Evolutionary conservation across 2,888 invertebrate genomes (phyloP), one percentile per base, ranked within the genome.

Genomic region (Panorpa germanica): DNA sequence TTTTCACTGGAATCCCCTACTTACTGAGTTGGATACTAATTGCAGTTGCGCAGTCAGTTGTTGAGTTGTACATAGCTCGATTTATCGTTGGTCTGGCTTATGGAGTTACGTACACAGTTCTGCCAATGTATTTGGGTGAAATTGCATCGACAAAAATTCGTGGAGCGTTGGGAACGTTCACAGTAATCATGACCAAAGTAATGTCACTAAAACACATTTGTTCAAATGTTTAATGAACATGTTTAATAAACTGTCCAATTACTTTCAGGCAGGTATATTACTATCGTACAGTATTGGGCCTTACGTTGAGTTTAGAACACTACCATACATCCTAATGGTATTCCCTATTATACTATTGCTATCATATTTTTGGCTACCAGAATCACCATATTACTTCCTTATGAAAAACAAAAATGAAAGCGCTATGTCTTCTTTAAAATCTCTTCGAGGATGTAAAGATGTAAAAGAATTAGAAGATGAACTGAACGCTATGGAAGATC

Each of bases 21-120:
- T 62, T 67, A 38, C 41, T 64, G 9, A 65, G 70, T 22, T 74
- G 73, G 72, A 51, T 71, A 29, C 53, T 70, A 32, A 62, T 72
- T 33, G 65, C 69, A 45, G 46, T 64, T 28, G 69, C 70, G 1
- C 52, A 53, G 38, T 60, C 58, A 25, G 61, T 67, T 1, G 55
- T 61, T 11, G 55, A 62, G 9, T 57, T 73, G 29, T 68, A 70
- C 46, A 54, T 59, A 1, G 60, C 67, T 0, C 53, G 67, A 2
- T 54, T 70, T 38, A 58, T 71, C 38, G 67, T 65, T 1, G 73
- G 73, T 1, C 45, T 72, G 1, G 67, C 70, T 1, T 70, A 65
- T 40, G 67, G 66, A 22, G 55, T 66, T 19, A 62, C 62, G 1
- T 67, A 67, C 45, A 65, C 65, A 2, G 54, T 62, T 3, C 65